Conservation (phyloP, 2,888 invertebrate genomes). For the Thymelicus sylvestris region DNA sequence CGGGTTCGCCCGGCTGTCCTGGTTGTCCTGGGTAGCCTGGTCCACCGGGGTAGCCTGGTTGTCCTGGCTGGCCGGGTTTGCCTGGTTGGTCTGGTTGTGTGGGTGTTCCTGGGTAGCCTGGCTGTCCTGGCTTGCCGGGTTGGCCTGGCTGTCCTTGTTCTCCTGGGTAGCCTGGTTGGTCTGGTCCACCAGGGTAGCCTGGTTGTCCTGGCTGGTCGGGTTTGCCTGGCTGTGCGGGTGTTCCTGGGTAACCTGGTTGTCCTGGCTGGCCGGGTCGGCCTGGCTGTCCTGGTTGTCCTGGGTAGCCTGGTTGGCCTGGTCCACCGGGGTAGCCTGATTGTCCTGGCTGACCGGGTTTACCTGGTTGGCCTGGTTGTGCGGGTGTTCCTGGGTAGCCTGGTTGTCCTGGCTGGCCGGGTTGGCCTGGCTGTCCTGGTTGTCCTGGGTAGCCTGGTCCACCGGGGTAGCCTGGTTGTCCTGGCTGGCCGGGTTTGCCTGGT, state of each 20-base stretch:
- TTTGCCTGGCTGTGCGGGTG: conserved; percentile 46
- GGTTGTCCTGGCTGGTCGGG: conserved; percentile 46
- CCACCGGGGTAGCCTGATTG: conserved; percentile 40
- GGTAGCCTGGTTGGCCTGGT: conserved; percentile 43
- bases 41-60: conserved; percentile 42
- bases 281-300: conserved; percentile 47
- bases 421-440: conserved; percentile 54
- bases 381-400: conserved; percentile 59
- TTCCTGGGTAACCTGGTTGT: conserved; percentile 45
- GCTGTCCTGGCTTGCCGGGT: conserved; percentile 45
- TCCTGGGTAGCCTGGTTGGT: conserved; percentile 45
- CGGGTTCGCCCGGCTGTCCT: conserved; percentile 49
- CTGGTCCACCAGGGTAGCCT: conserved; percentile 50
- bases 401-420: conserved; percentile 53
- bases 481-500: conserved; percentile 45
- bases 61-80: conserved; percentile 40
- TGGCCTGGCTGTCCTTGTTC: conserved; percentile 43
- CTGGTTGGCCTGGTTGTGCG: conserved; percentile 46
- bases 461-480: conserved; percentile 44
- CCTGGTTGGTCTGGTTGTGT: conserved; percentile 44
- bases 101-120: conserved; percentile 49
- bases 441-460: conserved; percentile 46
- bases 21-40: conserved; percentile 45
- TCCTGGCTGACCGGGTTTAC: conserved; percentile 44
- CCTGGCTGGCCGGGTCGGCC: conserved; percentile 47